A percentile compares a stretch with the other conserved stretches of the same genome.
These are phyloP conservation scores for Aphidoletes aphidimyza DNA, from an alignment of 2,888 invertebrate species.

Conservation along the genomic window DNA sequence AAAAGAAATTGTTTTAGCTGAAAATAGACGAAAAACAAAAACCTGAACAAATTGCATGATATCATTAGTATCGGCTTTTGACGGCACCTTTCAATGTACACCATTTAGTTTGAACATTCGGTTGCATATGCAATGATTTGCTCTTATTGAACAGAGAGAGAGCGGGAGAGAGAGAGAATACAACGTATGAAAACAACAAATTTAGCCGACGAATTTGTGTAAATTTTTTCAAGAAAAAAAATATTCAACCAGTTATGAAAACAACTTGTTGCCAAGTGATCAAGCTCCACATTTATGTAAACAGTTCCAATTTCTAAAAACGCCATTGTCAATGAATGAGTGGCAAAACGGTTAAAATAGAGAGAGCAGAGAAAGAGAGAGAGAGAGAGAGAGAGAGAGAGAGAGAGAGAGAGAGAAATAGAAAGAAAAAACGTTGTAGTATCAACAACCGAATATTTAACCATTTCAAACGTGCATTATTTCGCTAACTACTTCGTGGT, in stretches of 20 bases:
- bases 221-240: not conserved
- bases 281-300: slow-evolving; percentile 41
- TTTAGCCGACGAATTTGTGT: not conserved
- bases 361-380: too few relatives aligned
- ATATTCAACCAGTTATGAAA: not conserved
- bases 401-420: not conserved
- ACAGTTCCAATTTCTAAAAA: slow-evolving; percentile 17
- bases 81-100: too few relatives aligned
- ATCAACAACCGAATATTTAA: slow-evolving; percentile 21
- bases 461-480: slow-evolving; percentile 43
- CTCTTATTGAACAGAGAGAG: too few relatives aligned
- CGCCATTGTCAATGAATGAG: slow-evolving; percentile 19
- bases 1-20: too few relatives aligned
- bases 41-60: too few relatives aligned
- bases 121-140: too few relatives aligned
- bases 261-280: slow-evolving; percentile 7
- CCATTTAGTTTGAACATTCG: too few relatives aligned
- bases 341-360: not conserved
- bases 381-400: not conserved
- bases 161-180: not conserved
- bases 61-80: too few relatives aligned
- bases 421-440: not conserved
- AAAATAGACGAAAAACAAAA: too few relatives aligned
- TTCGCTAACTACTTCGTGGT: slow-evolving; percentile 36
- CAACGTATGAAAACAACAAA: too few relatives aligned